phyloP scores from a whole-genome alignment of 1,140 invertebrate genomes.

The Lepidostoma basale region DNA sequence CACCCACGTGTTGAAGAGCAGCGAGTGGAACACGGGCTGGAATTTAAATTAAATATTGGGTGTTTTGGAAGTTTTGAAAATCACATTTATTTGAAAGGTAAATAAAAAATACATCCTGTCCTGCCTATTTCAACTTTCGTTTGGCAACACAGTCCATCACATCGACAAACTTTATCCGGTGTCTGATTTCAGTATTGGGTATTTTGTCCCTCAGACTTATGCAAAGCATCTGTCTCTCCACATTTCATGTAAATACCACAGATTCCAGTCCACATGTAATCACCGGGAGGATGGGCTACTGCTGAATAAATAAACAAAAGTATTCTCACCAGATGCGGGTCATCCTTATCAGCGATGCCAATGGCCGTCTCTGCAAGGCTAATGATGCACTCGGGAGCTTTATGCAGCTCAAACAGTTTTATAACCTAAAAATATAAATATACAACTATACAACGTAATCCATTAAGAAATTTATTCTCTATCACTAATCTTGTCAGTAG shows the following conservation, averaged over 20 bases:
- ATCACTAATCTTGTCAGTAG: too few species aligned
- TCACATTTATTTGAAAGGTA: slow-evolving; percentile 48
- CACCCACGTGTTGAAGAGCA: slow-evolving; percentile 87
- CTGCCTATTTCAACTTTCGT: too few species aligned
- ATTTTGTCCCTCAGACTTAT: too few species aligned
- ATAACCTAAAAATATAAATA: slow-evolving; percentile 70
- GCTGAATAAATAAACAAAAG: neutral
- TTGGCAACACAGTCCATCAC: too few species aligned
- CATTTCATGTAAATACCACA: too few species aligned
- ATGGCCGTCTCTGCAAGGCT: slow-evolving; percentile 80
- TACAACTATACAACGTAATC: neutral
- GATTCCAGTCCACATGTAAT: neutral
- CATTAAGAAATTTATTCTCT: too few species aligned
- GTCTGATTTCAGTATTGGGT: too few species aligned
- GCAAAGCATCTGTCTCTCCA: too few species aligned
- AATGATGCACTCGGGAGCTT: slow-evolving; percentile 77
- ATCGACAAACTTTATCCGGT: too few species aligned
- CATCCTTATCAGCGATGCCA: slow-evolving; percentile 68
- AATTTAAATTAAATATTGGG: too few species aligned
- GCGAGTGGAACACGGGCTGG: slow-evolving; percentile 84
- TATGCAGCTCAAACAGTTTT: slow-evolving; percentile 83
- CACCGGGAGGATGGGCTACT: neutral
- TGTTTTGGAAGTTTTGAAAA: too few species aligned
- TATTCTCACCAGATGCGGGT: slow-evolving; percentile 70
- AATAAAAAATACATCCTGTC: neutral